phyloP scores from a whole-genome alignment of 2,888 invertebrate species.

The Caenorhabditis drosophilae region DNA sequence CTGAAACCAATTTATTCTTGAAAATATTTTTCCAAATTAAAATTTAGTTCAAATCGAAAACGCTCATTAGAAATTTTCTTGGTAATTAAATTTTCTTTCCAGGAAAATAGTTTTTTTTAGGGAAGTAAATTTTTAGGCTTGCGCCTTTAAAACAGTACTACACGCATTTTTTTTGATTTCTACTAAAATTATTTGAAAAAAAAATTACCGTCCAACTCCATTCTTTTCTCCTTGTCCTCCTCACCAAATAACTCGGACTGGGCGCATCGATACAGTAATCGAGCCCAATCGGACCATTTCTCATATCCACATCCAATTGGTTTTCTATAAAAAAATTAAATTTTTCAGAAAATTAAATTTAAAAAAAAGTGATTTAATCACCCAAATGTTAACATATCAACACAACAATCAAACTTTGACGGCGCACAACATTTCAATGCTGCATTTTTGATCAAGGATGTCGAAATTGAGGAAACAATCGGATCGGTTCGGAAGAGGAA shows the following conservation, averaged over 20 bases:
- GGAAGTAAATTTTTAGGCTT: no score
- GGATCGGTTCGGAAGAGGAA: not conserved
- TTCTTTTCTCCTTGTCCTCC: slow-evolving; percentile 8
- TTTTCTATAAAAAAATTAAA: slow-evolving; percentile 7
- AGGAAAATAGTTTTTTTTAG: no score
- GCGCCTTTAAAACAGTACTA: no score
- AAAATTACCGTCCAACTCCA: slow-evolving; percentile 10
- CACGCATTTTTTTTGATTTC: not conserved
- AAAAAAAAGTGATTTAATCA: not conserved
- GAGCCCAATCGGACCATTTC: slow-evolving; percentile 2
- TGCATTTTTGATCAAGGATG: slow-evolving; percentile 2
- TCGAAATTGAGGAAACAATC: not conserved
- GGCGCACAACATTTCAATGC: slow-evolving; percentile 16
- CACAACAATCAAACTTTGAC: slow-evolving; percentile 12
- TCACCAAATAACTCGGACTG: slow-evolving; percentile 7
- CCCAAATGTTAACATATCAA: slow-evolving; percentile 14
- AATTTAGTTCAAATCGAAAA: no score
- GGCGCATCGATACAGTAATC: slow-evolving; percentile 6
- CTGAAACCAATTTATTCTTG: no score
- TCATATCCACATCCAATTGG: slow-evolving; percentile 24
- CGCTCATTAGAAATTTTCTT: no score
- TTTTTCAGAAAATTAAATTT: not conserved
- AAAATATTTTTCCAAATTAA: no score
- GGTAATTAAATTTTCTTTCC: no score
- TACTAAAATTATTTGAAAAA: not conserved